phyloP scores from a whole-genome alignment of 64 coral and sea anemone species.

The Astreopora myriophthalma region DNA sequence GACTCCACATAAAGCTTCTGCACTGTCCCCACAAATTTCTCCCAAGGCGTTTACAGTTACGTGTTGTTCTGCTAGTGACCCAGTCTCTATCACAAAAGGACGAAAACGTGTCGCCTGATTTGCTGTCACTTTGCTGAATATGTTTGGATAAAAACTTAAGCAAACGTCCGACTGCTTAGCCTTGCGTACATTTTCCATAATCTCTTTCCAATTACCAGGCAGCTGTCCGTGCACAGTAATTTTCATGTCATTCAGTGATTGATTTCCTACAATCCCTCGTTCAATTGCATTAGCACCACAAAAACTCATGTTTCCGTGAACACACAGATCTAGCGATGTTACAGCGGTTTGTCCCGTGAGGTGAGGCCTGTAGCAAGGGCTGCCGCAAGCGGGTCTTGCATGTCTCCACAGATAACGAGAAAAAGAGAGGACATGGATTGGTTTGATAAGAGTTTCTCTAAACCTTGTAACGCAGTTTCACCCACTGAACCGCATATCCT shows the following conservation, averaged over 20 bases:
- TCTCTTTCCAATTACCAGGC: background rate
- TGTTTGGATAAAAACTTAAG: background rate
- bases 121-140: background rate
- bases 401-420: background rate
- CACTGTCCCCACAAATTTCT: background rate
- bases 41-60: background rate
- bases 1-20: background rate
- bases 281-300: background rate
- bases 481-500: background rate
- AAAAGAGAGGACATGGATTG: background rate
- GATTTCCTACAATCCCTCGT: background rate
- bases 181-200: background rate
- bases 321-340: background rate
- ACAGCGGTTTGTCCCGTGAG: background rate
- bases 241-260: background rate
- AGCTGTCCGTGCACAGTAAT: background rate
- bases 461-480: background rate
- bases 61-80: background rate
- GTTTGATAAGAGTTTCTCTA: background rate
- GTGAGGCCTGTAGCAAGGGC: background rate
- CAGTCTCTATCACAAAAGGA: background rate
- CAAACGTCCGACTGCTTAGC: background rate
- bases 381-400: background rate
- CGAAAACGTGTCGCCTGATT: background rate
- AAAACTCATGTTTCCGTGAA: background rate